Evolutionary conservation across 2,113 vertebrate species (phyloP).

Genomic region (Hippocampus comes): DNA sequence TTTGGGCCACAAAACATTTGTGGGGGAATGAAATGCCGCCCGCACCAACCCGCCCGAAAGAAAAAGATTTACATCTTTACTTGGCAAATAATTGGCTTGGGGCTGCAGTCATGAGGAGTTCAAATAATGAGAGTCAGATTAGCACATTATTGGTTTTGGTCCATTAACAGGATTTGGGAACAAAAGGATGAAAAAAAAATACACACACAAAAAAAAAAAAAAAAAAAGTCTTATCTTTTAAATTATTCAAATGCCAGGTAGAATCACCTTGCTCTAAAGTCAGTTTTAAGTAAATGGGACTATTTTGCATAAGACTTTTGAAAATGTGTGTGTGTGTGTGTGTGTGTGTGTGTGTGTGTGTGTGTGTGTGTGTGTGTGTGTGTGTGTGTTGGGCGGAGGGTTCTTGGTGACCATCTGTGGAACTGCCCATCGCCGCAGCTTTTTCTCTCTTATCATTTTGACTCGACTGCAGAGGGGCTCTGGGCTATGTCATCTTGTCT

Average conservation of each 20-base stretch:
- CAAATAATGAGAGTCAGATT: conserved; percentile 6
- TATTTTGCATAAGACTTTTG: conserved; percentile 60
- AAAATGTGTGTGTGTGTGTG: conserved; percentile 24
- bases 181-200: not conserved
- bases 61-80: not conserved
- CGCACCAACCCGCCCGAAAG: not conserved
- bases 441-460: conserved; percentile 68
- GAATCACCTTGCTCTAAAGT: conserved; percentile 44
- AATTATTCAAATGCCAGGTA: conserved; percentile 20
- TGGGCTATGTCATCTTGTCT: conserved; percentile 67
- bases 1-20: not conserved
- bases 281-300: conserved; percentile 26
- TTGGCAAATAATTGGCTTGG: not conserved
- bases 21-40: not conserved
- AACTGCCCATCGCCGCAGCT: conserved; percentile 56
- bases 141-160: conserved; percentile 9
- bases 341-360: not conserved
- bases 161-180: conserved; percentile 15
- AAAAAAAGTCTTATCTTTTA: conserved; percentile 8
- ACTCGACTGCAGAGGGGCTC: conserved; percentile 65
- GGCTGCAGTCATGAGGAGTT: conserved; percentile 2
- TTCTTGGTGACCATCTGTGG: conserved; percentile 48
- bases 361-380: too few species aligned
- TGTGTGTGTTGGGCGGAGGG: not conserved
- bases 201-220: not conserved